Conservation (phyloP, 2,113 vertebrate species). For the Ellobius talpinus region DNA sequence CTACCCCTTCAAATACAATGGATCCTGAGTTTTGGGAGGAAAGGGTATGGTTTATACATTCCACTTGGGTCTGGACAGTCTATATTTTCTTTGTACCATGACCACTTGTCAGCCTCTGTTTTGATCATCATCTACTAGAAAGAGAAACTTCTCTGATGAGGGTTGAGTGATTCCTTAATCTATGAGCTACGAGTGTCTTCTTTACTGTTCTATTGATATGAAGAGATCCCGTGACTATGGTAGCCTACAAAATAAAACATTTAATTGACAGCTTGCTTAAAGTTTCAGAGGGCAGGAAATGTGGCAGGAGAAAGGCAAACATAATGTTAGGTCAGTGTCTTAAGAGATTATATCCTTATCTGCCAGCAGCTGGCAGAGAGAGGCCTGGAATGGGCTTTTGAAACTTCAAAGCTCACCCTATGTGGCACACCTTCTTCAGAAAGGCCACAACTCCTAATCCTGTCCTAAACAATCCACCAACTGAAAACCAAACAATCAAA, state of each 20-base stretch:
- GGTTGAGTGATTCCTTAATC: background rate
- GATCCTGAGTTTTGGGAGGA: background rate
- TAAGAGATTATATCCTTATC: background rate
- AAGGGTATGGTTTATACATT: no score
- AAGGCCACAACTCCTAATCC: background rate
- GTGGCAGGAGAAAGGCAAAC: background rate
- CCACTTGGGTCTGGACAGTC: background rate
- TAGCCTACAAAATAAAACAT: background rate
- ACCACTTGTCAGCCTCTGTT: background rate
- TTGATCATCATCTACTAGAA: background rate
- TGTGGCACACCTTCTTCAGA: background rate
- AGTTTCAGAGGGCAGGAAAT: background rate
- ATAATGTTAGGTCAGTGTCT: background rate
- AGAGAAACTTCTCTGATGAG: background rate
- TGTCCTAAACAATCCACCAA: background rate
- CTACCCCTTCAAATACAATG: background rate
- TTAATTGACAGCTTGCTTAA: background rate
- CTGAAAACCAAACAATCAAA: background rate
- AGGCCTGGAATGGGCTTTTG: background rate
- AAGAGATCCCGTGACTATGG: background rate
- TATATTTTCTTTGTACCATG: background rate
- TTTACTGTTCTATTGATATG: background rate
- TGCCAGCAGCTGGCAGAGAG: background rate
- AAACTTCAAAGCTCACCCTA: background rate
- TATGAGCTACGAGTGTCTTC: background rate